Percentiles rank a stretch among this genome's conserved stretches.
Conservation (phyloP, 2,113 vertebrate species). For the Genyomyrus donnyi region DNA sequence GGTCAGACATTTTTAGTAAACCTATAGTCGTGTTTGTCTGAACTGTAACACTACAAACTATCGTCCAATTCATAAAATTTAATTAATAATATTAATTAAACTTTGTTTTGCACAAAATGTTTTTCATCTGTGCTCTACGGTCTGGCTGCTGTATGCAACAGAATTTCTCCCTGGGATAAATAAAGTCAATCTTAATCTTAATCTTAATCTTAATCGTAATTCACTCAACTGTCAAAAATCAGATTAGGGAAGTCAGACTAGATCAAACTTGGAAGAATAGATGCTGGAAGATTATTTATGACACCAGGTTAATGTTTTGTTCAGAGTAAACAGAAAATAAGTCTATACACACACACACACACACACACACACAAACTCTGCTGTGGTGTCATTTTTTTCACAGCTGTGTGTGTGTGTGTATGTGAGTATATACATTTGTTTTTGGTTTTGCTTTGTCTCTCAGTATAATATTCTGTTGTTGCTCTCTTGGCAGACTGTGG, state of each 20-base stretch:
- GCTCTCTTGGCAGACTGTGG: not conserved
- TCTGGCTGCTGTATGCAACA: not conserved
- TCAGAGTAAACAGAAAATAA: not conserved
- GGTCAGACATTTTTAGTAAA: not conserved
- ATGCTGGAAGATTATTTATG: not conserved
- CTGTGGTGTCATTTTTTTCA: not conserved
- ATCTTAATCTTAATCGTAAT: not conserved
- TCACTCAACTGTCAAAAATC: not conserved
- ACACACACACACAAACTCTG: not conserved
- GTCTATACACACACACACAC: too few species aligned
- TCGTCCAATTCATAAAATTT: not conserved
- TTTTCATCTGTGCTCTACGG: not conserved
- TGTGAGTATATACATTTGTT: not conserved
- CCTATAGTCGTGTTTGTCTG: not conserved
- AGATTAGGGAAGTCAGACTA: not conserved
- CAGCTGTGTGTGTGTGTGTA: not conserved
- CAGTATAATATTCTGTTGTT: not conserved
- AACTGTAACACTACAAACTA: not conserved
- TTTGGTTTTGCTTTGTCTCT: not conserved
- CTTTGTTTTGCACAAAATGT: not conserved
- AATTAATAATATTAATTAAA: not conserved
- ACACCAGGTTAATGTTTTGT: not conserved
- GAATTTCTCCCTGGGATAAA: not conserved
- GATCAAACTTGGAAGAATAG: not conserved
- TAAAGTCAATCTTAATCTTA: not conserved